Evolutionary conservation across 2,888 invertebrate genomes (phyloP), one percentile per base, ranked within the genome.

Genomic region (Drosophila paramelanica): DNA sequence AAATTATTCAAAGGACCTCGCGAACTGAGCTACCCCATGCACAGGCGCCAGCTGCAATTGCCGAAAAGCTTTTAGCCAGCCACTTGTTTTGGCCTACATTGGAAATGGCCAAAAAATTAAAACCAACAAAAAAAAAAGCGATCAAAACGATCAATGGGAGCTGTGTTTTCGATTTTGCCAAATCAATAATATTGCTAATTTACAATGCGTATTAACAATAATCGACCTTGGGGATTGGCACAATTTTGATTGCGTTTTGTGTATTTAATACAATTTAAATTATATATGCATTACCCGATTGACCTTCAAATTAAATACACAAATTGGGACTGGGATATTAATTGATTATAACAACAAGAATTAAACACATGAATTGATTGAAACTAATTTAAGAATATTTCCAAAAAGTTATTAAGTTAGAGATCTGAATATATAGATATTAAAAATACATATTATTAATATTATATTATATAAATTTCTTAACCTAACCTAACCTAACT

Each of bases 121-220:
- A 6, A n/a, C 8, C 14, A 42, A 10, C 11, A 36, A 17, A 17
- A 36, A 23, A 43, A 43, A n/a, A n/a, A 23, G 20, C 41, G 49
- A 58, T 56, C 50, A 33, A 62, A 33, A 33, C 36, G 49, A 52
- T 64, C 47, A 41, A 45, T 46, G 20, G 5, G 17, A 55, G 33
- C 53, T 50, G 70, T 41, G 36, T 53, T 56, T 61, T 31, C 14
- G 8, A 33, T 52, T 53, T 36, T 52, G 23, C n/a, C 47, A 66
- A 62, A 61, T 51, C 71, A 45, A 62, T 75, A 43, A 46, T 49
- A 27, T 67, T 42, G 46, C 49, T 67, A 74, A 56, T 75, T 71
- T 75, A 62, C 41, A 50, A 42, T 17, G 27, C 59, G 56, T 55
- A 31, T 57, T 36, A 23, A 11, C n/a, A 51, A 49, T 33, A 61